phyloP scores from a whole-genome alignment of 1,140 invertebrate species.

The Brachionus calyciflorus region DNA sequence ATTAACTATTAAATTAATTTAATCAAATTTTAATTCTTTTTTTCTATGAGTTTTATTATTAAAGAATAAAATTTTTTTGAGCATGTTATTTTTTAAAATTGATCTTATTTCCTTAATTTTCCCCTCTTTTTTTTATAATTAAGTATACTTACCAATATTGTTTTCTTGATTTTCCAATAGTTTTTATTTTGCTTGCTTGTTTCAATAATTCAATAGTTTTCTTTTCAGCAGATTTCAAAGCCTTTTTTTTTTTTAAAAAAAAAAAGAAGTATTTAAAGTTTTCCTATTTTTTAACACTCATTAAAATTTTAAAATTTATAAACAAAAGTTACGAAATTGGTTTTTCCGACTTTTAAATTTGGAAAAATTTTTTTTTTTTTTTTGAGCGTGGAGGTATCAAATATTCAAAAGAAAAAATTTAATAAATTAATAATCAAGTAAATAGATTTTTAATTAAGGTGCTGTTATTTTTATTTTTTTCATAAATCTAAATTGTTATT shows the following conservation, averaged over 20 bases:
- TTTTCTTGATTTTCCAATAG: conserved; percentile 86
- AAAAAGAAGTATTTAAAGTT: not conserved
- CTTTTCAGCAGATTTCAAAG: conserved; percentile 89
- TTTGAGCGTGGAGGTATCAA: too few relatives aligned
- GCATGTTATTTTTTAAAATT: too few relatives aligned
- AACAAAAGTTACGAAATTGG: too few relatives aligned
- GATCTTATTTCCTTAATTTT: too few relatives aligned
- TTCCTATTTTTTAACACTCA: too few relatives aligned
- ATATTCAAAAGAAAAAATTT: conserved; percentile 8
- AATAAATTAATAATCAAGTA: conserved; percentile 36
- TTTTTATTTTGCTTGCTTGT: conserved; percentile 68
- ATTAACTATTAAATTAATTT: too few relatives aligned
- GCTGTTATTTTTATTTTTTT: conserved; percentile 17
- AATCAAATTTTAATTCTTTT: too few relatives aligned
- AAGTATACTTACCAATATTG: conserved; percentile 61
- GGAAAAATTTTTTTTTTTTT: too few relatives aligned
- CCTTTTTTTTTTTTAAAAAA: conserved; percentile 61
- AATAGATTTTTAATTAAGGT: conserved; percentile 29
- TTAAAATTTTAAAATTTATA: too few relatives aligned
- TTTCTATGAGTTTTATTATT: too few relatives aligned
- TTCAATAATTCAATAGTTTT: conserved; percentile 92
- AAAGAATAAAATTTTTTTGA: not conserved
- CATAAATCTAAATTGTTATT: conserved; percentile 5
- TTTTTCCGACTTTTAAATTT: too few relatives aligned
- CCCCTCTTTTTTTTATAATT: too few relatives aligned